These are phyloP conservation scores for Hippocampus zosterae DNA, from an alignment of 2,113 vertebrate species.

Conservation along the genomic window DNA sequence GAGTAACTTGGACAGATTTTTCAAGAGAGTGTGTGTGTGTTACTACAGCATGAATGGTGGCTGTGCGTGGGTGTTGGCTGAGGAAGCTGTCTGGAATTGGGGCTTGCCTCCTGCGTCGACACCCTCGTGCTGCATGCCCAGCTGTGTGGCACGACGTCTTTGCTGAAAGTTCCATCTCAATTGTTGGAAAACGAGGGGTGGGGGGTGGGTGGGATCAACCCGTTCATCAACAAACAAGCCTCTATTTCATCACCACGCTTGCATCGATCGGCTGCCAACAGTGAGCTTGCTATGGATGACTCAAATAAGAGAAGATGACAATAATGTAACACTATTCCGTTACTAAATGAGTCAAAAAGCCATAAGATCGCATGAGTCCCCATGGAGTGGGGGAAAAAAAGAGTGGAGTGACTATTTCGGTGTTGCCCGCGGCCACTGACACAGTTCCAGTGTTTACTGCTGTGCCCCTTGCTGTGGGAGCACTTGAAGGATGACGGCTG, in stretches of 20 bases:
- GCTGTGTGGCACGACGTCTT: neutral
- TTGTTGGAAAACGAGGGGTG: too few species aligned
- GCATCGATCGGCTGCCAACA: constrained; percentile 54
- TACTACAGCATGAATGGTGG: constrained; percentile 14
- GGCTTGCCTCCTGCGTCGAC: constrained; percentile 47
- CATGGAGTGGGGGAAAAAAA: constrained; percentile 24
- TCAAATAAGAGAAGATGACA: constrained; percentile 52
- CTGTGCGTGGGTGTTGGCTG: constrained; percentile 18
- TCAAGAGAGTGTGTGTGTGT: neutral
- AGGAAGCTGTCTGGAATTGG: constrained; percentile 62
- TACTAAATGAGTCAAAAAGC: constrained; percentile 55
- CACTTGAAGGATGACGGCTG: constrained; percentile 66
- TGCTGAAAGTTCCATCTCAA: neutral
- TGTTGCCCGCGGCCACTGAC: constrained; percentile 68
- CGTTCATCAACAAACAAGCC: constrained; percentile 31
- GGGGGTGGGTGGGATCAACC: neutral
- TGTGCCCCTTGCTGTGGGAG: constrained; percentile 63
- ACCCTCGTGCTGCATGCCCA: neutral
- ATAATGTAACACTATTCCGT: constrained; percentile 37
- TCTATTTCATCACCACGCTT: constrained; percentile 40
- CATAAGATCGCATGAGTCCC: constrained; percentile 47
- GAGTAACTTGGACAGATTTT: constrained; percentile 20
- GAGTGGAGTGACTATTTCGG: constrained; percentile 63
- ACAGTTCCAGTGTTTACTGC: constrained; percentile 67
- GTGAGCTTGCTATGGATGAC: constrained; percentile 55